Percentiles rank a stretch among this genome's conserved stretches.
Conservation (phyloP, 92 coral and sea anemone species). For the Palythoa grandiflora region DNA sequence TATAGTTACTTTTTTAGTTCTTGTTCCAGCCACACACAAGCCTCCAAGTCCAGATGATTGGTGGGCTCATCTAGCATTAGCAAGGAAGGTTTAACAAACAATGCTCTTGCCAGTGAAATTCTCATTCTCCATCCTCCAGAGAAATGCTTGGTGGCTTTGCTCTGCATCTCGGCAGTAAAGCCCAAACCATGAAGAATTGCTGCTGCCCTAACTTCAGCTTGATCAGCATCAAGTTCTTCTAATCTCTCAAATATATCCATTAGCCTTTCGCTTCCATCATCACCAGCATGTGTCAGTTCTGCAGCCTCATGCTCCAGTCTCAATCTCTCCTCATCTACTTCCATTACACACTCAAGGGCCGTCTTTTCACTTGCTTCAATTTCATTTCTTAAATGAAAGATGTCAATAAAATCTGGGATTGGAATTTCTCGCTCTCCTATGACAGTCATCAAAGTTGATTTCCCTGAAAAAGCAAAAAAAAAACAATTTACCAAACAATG, state of each 20-base stretch:
- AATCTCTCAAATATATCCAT: conserved; percentile 94
- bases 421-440: conserved; percentile 95
- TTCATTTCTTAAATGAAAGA: conserved; percentile 91
- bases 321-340: conserved; percentile 92
- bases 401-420: conserved; percentile 91
- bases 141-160: conserved; percentile 87
- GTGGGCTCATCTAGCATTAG: conserved; percentile 97
- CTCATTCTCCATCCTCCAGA: conserved; percentile 99
- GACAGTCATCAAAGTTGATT: conserved; percentile 92
- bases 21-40: conserved; percentile 99
- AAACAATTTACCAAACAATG: not conserved
- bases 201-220: conserved; percentile 90
- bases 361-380: conserved; percentile 94
- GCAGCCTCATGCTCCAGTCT: conserved; percentile 94
- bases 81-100: conserved; percentile 91
- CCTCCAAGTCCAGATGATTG: conserved; percentile 97
- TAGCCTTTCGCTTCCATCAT: conserved; percentile 93
- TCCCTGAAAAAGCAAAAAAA: conserved; percentile 66
- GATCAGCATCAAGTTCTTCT: conserved; percentile 95
- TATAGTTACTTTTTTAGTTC: conserved; percentile 84
- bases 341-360: conserved; percentile 94
- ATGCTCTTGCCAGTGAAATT: conserved; percentile 93
- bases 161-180: conserved; percentile 91
- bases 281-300: conserved; percentile 87
- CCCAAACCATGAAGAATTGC: conserved; percentile 97